These are phyloP conservation scores for Erebia epiphron DNA, from an alignment of 2,888 invertebrate genomes.

Conservation along the genomic window DNA sequence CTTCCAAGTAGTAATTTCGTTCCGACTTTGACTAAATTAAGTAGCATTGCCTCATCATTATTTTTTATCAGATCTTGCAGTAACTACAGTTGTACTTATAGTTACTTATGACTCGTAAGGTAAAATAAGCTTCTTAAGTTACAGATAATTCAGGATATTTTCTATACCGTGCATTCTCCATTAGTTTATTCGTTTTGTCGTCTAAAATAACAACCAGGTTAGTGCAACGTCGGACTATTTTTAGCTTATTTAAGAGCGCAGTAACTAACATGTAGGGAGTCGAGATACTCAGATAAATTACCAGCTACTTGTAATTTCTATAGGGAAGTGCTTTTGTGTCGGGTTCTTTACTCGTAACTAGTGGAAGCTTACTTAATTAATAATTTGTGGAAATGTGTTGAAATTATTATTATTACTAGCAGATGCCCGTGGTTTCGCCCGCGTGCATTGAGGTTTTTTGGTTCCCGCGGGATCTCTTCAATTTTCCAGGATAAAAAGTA, in stretches of 20 bases:
- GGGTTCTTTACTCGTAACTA: background rate
- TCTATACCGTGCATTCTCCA: slow-evolving; percentile 6
- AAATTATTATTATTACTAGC: background rate
- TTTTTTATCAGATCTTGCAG: no score
- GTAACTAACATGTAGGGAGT: background rate
- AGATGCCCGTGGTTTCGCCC: no score
- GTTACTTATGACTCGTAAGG: background rate
- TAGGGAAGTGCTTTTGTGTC: background rate
- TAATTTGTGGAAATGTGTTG: background rate
- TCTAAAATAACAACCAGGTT: slow-evolving; percentile 17
- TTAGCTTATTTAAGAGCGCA: slow-evolving; percentile 4
- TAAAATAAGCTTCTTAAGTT: background rate
- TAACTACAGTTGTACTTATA: no score
- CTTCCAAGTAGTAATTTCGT: background rate
- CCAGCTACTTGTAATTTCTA: slow-evolving; percentile 11
- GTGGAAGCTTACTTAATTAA: background rate
- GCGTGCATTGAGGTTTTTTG: no score
- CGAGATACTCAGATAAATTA: slow-evolving; percentile 16
- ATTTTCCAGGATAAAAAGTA: no score
- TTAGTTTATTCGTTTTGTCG: slow-evolving; percentile 19
- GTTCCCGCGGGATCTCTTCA: no score
- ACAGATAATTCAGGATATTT: slow-evolving; percentile 4
- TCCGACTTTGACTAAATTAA: background rate
- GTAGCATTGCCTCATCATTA: no score
- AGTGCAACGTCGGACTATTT: slow-evolving; percentile 14